phyloP scores from a whole-genome alignment of 2,113 vertebrate genomes.

The Mus pahari region DNA sequence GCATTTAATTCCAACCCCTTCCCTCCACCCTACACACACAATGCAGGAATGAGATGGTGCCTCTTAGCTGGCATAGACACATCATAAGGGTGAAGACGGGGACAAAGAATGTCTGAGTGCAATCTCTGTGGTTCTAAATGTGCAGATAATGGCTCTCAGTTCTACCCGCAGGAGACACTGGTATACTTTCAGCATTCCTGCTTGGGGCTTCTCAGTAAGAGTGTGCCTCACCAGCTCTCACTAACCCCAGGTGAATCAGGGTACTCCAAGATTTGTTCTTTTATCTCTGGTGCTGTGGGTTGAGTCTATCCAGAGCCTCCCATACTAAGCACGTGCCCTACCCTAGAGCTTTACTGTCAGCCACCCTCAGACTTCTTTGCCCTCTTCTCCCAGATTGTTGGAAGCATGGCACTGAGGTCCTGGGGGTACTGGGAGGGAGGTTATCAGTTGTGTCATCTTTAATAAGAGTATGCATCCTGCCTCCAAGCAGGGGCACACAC shows the following conservation, averaged over 20 bases:
- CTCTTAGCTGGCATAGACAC: not conserved
- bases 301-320: not conserved
- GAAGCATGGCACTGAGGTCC: not conserved
- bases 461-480: not conserved
- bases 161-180: not conserved
- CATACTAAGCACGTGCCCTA: not conserved
- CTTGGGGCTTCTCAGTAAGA: not conserved
- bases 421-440: not conserved
- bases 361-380: not conserved
- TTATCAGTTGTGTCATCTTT: conserved; percentile 18
- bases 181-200: rapidly evolving
- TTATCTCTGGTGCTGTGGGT: not conserved
- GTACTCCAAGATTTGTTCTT: not conserved
- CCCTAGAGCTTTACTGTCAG: not conserved
- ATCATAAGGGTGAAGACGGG: rapidly evolving
- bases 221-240: not conserved
- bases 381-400: not conserved
- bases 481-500: not conserved
- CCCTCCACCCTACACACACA: not conserved
- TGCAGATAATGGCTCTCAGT: not conserved
- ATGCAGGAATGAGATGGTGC: too few relatives aligned
- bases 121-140: too few relatives aligned
- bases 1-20: not conserved
- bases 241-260: not conserved
- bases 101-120: not conserved